Percentiles rank a stretch among this genome's conserved stretches.
phyloP scores from a whole-genome alignment of 2,113 vertebrate species.

The Eolophus roseicapilla region DNA sequence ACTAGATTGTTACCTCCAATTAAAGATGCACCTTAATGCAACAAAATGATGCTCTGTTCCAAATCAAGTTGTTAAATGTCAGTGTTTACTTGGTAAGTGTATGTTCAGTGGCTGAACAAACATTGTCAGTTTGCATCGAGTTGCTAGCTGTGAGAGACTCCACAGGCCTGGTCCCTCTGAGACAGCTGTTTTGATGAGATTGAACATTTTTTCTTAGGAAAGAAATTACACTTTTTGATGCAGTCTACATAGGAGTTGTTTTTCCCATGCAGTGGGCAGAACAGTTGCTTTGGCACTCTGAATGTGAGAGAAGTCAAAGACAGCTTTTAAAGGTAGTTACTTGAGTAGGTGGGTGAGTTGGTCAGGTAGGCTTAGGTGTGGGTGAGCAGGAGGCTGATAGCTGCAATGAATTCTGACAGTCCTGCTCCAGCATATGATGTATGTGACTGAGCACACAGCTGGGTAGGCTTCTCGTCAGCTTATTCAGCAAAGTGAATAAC shows the following conservation, averaged over 20 bases:
- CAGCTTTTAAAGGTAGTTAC: background rate
- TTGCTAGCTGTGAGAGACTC: background rate
- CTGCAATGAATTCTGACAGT: background rate
- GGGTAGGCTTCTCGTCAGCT: background rate
- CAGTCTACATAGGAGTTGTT: background rate
- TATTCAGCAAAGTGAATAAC: background rate
- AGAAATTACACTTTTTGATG: background rate
- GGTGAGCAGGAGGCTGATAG: background rate
- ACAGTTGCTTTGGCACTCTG: background rate
- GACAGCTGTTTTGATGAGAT: background rate
- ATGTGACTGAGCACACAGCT: background rate
- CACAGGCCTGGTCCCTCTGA: background rate
- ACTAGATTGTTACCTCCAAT: slow-evolving; percentile 48
- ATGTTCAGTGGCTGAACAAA: slow-evolving; percentile 37
- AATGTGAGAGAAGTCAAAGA: background rate
- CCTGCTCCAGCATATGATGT: background rate
- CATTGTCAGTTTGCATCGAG: background rate
- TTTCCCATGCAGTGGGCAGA: background rate
- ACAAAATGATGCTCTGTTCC: slow-evolving; percentile 37
- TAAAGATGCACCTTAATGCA: slow-evolving; percentile 57
- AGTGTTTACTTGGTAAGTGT: slow-evolving; percentile 45
- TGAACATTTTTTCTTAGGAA: background rate
- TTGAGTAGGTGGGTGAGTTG: background rate
- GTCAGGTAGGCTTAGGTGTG: background rate
- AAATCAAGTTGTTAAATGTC: slow-evolving; percentile 52